Base-by-base conservation (phyloP, 2,888 invertebrate species). In the Sericinus montela region DNA sequence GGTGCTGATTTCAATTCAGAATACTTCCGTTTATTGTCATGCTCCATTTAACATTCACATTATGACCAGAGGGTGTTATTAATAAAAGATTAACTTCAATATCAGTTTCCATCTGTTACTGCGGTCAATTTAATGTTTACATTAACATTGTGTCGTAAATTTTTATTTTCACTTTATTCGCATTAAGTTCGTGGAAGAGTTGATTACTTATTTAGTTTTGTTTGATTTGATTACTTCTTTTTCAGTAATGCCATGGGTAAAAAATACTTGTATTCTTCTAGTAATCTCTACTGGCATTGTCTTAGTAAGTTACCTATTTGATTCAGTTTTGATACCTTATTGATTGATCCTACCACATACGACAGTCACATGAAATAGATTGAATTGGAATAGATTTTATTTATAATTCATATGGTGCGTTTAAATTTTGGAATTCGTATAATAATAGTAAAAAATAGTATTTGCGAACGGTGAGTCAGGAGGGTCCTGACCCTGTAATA, bases 211-310 rank as follows among this genome's bases (percentile, higher is more conserved):
- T n/a, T n/a, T n/a, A n/a, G n/a, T n/a, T n/a, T n/a, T n/a, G n/a
- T n/a, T n/a, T n/a, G n/a, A n/a, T n/a, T n/a, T n/a, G n/a, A n/a
- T n/a, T n/a, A n/a, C 4, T 13, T 11, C 29, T 40, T 42, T 3
- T 8, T 30, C 32, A 15, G 32, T 16, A 3, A 47, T 47, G 42
- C 55, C 50, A 39, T 52, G 44, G 19, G 53, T 40, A 11, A 28
- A 14, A 29, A 45, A 11, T 30, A 23, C 15, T 16, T 48, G 29
- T 25, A 39, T 44, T 30, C 48, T 48, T 13, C 43, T 34, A 29
- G 5, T 47, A 3, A 13, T 47, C 16, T 29, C 6, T 40, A 28
- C 29, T 11, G 15, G 34, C 9, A 28, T 35, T n/a, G 15, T 41
- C n/a, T 35, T 47, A 7, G 15, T 40, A 35, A 32, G 8, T 39